Percentiles rank a stretch among this genome's conserved stretches.
phyloP scores from a whole-genome alignment of 2,113 vertebrate genomes.

The Andinoacara biseriatus region DNA sequence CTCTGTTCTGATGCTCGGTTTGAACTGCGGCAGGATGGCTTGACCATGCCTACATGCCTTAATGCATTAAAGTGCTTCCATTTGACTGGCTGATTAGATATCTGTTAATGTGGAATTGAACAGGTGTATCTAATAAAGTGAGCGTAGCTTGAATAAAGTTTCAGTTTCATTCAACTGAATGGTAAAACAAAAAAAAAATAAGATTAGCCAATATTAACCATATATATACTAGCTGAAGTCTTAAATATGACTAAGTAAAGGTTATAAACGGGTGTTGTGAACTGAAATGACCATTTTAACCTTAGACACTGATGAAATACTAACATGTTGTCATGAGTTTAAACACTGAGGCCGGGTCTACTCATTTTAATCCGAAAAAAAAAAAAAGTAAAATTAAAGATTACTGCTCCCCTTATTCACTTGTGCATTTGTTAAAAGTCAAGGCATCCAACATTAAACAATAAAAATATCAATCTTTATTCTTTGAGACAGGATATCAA shows the following conservation, averaged over 20 bases:
- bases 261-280: not conserved
- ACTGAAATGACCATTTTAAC: not conserved
- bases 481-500: conserved; percentile 93
- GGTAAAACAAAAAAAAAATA: not conserved
- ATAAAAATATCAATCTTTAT: conserved; percentile 91
- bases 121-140: not conserved
- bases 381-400: not conserved
- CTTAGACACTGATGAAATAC: not conserved
- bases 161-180: not conserved
- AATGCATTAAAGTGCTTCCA: no score
- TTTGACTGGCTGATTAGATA: no score
- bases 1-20: no score
- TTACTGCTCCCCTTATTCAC: not conserved
- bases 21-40: no score
- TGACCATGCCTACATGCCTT: no score
- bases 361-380: not conserved
- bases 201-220: not conserved
- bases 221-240: not conserved
- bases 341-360: not conserved
- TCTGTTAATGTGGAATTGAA: not conserved
- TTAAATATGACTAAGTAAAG: not conserved
- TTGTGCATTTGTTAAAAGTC: conserved; percentile 9
- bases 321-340: not conserved
- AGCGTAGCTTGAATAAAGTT: not conserved
- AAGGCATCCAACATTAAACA: conserved; percentile 59